phyloP scores from a whole-genome alignment of 2,797 vertebrate species.

The Hafferia zeledoni region DNA sequence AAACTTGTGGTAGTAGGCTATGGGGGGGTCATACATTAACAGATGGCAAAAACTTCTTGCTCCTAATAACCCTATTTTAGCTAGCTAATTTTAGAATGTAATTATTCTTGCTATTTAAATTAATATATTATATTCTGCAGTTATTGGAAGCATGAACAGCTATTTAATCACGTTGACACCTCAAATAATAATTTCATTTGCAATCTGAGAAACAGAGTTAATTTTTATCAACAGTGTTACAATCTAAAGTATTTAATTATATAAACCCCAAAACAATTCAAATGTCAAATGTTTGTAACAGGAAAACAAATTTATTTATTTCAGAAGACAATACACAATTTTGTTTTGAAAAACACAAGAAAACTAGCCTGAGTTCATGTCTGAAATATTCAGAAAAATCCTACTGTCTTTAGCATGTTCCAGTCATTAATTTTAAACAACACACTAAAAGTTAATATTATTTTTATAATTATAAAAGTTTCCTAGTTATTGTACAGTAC shows the following conservation, averaged over 20 bases:
- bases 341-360: conserved; percentile 97
- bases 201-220: conserved; percentile 54
- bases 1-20: neutral
- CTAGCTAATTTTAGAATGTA: neutral
- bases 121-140: neutral
- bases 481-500: conserved; percentile 94
- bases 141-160: neutral
- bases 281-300: conserved; percentile 80
- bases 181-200: conserved; percentile 2
- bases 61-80: neutral
- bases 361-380: conserved; percentile 99
- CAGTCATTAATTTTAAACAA: conserved; percentile 92
- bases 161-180: neutral
- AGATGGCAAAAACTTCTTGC: neutral
- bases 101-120: neutral
- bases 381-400: conserved; percentile 99
- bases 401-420: conserved; percentile 98
- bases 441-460: conserved; percentile 98
- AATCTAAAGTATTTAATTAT: neutral
- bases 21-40: neutral
- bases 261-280: conserved; percentile 41
- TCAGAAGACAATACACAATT: conserved; percentile 96
- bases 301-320: conserved; percentile 97
- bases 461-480: conserved; percentile 99
- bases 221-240: conserved; percentile 22